Evolutionary conservation across 2,113 vertebrate species (phyloP), one percentile per base, ranked within the genome.

Genomic region (Globicephala melas): DNA sequence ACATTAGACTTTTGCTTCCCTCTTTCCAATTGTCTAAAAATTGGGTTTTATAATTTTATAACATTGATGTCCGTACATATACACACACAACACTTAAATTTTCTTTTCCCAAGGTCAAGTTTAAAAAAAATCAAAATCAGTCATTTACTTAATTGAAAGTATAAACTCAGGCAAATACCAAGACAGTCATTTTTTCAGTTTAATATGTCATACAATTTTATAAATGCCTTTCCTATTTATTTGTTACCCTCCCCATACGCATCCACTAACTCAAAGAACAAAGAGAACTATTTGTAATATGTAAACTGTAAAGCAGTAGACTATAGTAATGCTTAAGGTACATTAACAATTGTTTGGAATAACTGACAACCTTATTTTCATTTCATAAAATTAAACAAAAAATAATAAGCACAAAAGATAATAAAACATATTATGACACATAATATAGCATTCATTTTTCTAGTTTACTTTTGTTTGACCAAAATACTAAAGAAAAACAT

Each of bases 331-430:
- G 2, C 62, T 89, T 38, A 28, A 81, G 14, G 58, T 10, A 77
- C 11, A 71, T 87, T 89, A 77, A 65, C n/a, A 60, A 67, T 77
- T 28, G 86, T 28, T 55, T 95, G 18, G 25, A 71, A 89, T 44
- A 62, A 71, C 7, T 74, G 7, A 44, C 28, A 90, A 41, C 3
- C n/a, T 6, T 67, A 87, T 80, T 89, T 94, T 60, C 36, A 63
- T 87, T 97, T 93, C 44, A 90, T 90, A 31, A 53, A 83, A 26
- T 55, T 58, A 74, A 88, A 83, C 17, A 92, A 86, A 71, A 26
- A 82, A 62, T 31, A 84, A 15, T 31, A 55, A 77, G 83, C 17
- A 88, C 26, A 41, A 74, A 92, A 70, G 3, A 91, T 92, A 88
- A 33, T 53, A 50, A 92, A 88, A 91, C 25, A 50, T 25, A 58